Evolutionary conservation across 2,888 invertebrate species (phyloP), one percentile per base, ranked within the genome.

Genomic region (Melolontha melolontha): DNA sequence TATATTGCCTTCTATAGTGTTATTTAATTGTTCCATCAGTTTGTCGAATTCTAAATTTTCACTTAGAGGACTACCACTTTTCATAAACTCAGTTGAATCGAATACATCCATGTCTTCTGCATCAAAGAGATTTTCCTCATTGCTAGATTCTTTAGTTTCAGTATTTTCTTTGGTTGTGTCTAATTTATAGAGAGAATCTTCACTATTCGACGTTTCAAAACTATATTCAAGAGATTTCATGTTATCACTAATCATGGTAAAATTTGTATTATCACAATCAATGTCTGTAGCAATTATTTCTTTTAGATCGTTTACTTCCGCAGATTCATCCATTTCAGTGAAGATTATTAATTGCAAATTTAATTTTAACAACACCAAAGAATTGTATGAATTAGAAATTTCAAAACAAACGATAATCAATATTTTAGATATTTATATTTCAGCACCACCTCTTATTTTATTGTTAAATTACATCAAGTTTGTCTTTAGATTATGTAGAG

Each of bases 21-120:
- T 34, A 5, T 62, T 47, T 8, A 62, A 34, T 34, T 62, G 59
- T 16, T 47, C 34, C 47, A 62, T 47, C 8, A 62, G 47, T 10
- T 47, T 47, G 6, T 62, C 59, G 8, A 62, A 42, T 47, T 62
- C 59, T 14, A 62, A 47, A 17, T 62, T 42, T 34, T 47, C 59
- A 34, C 59, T 62, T 1, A 39, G 11, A 6, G 34, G 34, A n/a
- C 47, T 62, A 16, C 4, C 39, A 1, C 6, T 16, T 29, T 34
- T n/a, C 47, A 62, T 62, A 11, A 59, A 59, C 47, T 62, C 49
- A 16, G 8, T 49, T 11, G 34, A 47, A 39, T 14, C 54, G 1
- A 54, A 54, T 11, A 40, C 54, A 17, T 54, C 54, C 54, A 54
- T 54, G 34, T 34, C 34, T 16, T 47, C 59, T 10, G 59, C 16